Conservation (phyloP, 1,140 invertebrate species). For the Heliconius congener region DNA sequence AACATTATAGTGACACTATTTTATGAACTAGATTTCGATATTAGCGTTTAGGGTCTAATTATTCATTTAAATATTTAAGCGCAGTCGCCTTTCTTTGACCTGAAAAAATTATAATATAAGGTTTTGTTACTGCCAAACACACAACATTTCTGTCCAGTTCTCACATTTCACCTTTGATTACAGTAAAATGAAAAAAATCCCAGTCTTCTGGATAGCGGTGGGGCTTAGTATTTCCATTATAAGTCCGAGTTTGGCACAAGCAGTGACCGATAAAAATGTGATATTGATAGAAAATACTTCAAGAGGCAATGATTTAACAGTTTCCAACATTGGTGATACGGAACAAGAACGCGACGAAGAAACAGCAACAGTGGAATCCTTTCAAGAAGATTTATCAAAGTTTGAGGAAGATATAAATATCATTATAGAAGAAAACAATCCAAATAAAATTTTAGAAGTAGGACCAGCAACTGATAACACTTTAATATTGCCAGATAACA, state of each 20-base stretch:
- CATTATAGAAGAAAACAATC: constrained; percentile 41
- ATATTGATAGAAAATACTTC: constrained; percentile 29
- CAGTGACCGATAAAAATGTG: constrained; percentile 19
- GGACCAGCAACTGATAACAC: constrained; percentile 21
- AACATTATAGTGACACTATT: constrained; percentile 4
- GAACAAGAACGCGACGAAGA: constrained; percentile 34
- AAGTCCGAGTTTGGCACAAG: constrained; percentile 11
- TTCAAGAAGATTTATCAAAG: constrained; percentile 30
- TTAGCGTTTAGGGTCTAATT: constrained; percentile 35
- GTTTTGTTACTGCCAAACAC: constrained; percentile 19
- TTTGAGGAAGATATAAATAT: constrained; percentile 37
- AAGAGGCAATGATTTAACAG: neutral
- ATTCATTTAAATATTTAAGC: constrained; percentile 42
- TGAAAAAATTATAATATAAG: constrained; percentile 52
- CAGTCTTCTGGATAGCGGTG: constrained; percentile 48
- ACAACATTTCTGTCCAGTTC: constrained; percentile 30
- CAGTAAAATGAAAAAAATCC: constrained; percentile 64
- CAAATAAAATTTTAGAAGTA: constrained; percentile 26
- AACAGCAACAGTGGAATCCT: constrained; percentile 41
- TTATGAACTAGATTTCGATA: constrained; percentile 9
- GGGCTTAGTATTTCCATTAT: constrained; percentile 47
- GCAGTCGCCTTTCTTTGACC: constrained; percentile 64
- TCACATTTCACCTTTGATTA: constrained; percentile 38
- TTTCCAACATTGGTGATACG: constrained; percentile 18
- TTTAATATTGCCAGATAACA: constrained; percentile 27